Evolutionary conservation across 2,797 vertebrate genomes (phyloP).

Genomic region (Clamator glandarius): DNA sequence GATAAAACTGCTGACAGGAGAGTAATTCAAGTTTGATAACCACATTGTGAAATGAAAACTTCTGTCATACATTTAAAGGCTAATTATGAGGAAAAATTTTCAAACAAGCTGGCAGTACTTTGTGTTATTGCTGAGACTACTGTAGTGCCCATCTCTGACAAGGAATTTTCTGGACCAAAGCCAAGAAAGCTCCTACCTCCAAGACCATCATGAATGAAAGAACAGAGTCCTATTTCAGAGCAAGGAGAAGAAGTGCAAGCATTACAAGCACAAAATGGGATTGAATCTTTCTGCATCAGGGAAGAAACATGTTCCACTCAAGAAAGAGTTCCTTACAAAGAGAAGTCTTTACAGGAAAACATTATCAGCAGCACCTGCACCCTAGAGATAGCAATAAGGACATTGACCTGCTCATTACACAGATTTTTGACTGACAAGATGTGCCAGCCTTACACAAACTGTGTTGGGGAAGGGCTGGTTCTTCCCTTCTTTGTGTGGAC

Average conservation of each 20-base stretch:
- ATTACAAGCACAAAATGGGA: accelerated
- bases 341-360: background rate
- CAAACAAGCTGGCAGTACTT: background rate
- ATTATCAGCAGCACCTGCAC: background rate
- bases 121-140: background rate
- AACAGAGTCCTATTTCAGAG: background rate
- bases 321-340: background rate
- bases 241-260: accelerated
- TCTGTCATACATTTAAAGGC: background rate
- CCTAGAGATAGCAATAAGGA: background rate
- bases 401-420: background rate
- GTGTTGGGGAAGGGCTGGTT: background rate
- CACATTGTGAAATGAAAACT: background rate
- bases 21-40: background rate
- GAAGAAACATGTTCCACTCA: background rate
- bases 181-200: background rate
- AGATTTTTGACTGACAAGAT: background rate
- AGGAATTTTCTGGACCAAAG: background rate
- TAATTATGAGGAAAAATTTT: background rate
- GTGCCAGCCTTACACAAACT: background rate
- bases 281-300: background rate
- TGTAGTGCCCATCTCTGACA: background rate
- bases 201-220: background rate
- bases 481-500: background rate
- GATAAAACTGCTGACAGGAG: background rate